Percentiles rank a stretch among this genome's conserved stretches.
Conservation (phyloP, 2,797 vertebrate species). For the Merluccius polli region DNA sequence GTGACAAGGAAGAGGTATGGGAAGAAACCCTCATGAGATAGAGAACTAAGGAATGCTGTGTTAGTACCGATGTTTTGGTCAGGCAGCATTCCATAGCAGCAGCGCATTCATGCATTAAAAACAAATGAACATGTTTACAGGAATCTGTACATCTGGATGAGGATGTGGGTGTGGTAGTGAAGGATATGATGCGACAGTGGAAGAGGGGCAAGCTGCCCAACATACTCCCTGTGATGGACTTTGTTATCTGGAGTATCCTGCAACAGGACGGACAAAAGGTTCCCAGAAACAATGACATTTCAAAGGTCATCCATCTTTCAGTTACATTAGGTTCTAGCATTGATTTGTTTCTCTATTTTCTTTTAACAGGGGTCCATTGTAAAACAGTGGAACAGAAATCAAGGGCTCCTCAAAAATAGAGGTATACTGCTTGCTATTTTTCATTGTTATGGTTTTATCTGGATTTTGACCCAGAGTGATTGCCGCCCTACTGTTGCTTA, state of each 20-base stretch:
- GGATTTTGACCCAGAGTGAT: no score
- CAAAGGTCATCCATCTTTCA: not conserved
- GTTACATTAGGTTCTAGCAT: not conserved
- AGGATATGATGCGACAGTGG: slow-evolving; percentile 30
- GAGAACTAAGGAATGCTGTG: not conserved
- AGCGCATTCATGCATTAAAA: no score
- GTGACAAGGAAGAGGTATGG: not conserved
- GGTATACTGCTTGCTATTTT: not conserved
- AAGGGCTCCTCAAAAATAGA: not conserved
- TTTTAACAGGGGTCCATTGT: not conserved
- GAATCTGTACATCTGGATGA: slow-evolving; percentile 6
- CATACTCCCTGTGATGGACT: slow-evolving; percentile 38
- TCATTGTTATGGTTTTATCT: not conserved
- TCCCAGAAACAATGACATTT: not conserved
- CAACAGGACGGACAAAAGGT: slow-evolving; percentile 20
- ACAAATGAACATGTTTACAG: slow-evolving; percentile 5
- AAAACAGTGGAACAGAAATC: not conserved
- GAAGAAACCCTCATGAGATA: not conserved
- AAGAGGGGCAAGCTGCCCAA: slow-evolving; percentile 29
- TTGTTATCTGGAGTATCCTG: slow-evolving; percentile 30
- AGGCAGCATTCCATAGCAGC: not conserved
- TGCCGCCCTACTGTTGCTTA: no score
- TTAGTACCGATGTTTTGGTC: not conserved
- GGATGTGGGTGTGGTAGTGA: slow-evolving; percentile 13
- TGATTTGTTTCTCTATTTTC: not conserved